Conservation (phyloP, 2,113 vertebrate genomes). For the Abramis brama region DNA sequence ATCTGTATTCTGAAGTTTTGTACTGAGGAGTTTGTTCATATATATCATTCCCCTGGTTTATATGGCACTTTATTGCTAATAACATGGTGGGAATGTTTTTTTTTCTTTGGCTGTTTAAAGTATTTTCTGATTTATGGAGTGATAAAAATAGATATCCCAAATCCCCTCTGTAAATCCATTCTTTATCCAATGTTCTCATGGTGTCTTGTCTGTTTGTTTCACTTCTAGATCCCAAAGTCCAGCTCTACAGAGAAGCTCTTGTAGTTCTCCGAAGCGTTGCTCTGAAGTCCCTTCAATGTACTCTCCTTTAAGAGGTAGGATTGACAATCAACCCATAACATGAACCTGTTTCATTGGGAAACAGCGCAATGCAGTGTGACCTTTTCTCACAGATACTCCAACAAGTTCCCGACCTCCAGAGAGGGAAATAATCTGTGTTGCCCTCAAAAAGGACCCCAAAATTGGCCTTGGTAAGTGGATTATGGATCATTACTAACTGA, state of each 20-base stretch:
- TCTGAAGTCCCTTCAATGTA: slow-evolving; percentile 64
- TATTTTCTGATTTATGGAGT: too few species aligned
- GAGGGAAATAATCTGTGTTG: slow-evolving; percentile 82
- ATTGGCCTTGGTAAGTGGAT: slow-evolving; percentile 82
- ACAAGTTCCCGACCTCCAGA: slow-evolving; percentile 62
- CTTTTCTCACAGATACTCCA: slow-evolving; percentile 58
- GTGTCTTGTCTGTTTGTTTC: background rate
- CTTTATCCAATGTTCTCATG: too few species aligned
- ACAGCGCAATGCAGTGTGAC: background rate
- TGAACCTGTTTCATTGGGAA: background rate
- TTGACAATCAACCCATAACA: background rate
- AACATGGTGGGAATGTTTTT: too few species aligned
- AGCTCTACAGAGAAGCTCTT: slow-evolving; percentile 19
- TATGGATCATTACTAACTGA: too few species aligned
- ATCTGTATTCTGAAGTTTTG: too few species aligned
- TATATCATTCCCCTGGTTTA: too few species aligned
- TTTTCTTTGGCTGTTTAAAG: too few species aligned
- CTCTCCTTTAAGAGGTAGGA: slow-evolving; percentile 63
- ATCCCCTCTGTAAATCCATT: too few species aligned
- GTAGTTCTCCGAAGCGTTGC: slow-evolving; percentile 64
- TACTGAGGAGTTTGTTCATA: too few species aligned
- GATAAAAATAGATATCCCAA: too few species aligned
- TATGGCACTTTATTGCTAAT: too few species aligned
- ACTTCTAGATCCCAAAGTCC: slow-evolving; percentile 44
- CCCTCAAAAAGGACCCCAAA: slow-evolving; percentile 81